Evolutionary conservation across 2,797 vertebrate genomes (phyloP), one percentile per base, ranked within the genome.

Genomic region (Chloroceryle amazona): DNA sequence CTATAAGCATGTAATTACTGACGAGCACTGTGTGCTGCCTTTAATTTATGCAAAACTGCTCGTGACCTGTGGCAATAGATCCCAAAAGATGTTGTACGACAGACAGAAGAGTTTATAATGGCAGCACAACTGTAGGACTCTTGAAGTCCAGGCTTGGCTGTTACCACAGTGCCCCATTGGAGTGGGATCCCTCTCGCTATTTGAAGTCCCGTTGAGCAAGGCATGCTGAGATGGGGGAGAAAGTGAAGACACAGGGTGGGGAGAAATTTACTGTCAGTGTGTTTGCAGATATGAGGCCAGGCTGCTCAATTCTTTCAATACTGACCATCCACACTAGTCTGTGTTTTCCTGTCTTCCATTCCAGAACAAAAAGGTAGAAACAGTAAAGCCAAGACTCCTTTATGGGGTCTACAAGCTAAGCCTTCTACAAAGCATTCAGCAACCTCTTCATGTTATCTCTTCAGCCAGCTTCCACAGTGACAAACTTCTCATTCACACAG

Each of bases 101-200:
- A 37, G 33, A 33, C 13, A 37, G 52, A 37, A n/a, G 25, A 47
- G 41, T 35, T 71, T 22, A 4, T 29, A 54, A 22, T 0, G 1
- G 28, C 14, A 81, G 51, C 17, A 39, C 31, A 58, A 28, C 7
- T 4, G 0, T 3, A 14, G 16, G 19, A 19, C 37, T 35, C 33
- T 10, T 6, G 11, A n/a, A 13, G n/a, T 10, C 6, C 9, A 28
- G 33, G 35, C 12, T 23, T 41, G 37, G 29, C 37, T 73, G 31
- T 41, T 33, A n/a, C 8, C 2, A 0, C 29, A 41, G 62, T 17
- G 44, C 13, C 25, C 62, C 1, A 6, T 19, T 47, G 39, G 17
- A 11, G 15, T 0, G 0, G 17, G 28, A 4, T 21, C 26, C 13
- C 28, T 21, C 13, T 63, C 29, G 7, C 19, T 2, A 2, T 58